These are phyloP conservation scores for Meghimatium bilineatum DNA, from an alignment of 2,888 invertebrate genomes.

Conservation along the genomic window DNA sequence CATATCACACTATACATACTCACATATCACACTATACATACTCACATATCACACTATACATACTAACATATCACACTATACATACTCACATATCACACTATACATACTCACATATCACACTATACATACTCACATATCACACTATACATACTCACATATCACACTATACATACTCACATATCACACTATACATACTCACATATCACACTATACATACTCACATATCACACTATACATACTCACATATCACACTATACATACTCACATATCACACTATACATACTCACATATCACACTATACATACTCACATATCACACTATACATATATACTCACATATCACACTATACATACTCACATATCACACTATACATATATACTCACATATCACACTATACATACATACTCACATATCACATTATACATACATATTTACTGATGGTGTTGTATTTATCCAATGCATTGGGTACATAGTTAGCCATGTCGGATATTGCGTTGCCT, in stretches of 20 bases:
- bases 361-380: not conserved
- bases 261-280: not conserved
- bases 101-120: not conserved
- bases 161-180: not conserved
- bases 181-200: not conserved
- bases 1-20: not conserved
- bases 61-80: not conserved
- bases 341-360: not conserved
- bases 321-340: not conserved
- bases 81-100: not conserved
- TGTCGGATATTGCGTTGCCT: slow-evolving; percentile 91
- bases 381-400: not conserved
- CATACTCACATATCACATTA: not conserved
- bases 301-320: not conserved
- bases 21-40: not conserved
- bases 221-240: not conserved
- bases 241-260: not conserved
- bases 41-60: not conserved
- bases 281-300: not conserved
- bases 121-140: not conserved
- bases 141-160: not conserved
- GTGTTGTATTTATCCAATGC: slow-evolving; percentile 84
- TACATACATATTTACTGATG: slow-evolving; percentile 84
- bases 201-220: not conserved
- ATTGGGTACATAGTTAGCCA: slow-evolving; percentile 89